Evolutionary conservation across 2,888 invertebrate species (phyloP).

Genomic region (Gryllus longicercus): DNA sequence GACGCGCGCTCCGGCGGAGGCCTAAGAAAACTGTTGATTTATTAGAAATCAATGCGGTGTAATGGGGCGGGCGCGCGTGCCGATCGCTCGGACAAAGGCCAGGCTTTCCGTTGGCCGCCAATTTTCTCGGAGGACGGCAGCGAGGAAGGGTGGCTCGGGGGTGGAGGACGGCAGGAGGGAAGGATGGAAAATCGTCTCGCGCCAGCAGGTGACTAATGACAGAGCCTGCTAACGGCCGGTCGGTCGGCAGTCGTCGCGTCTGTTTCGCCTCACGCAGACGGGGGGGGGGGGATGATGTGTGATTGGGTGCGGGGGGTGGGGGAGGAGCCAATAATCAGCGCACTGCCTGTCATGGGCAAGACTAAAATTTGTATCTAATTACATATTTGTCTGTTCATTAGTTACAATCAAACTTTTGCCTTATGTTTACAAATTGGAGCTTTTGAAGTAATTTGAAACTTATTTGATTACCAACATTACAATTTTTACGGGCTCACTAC

Average conservation of each 20-base stretch:
- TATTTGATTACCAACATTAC: too few relatives aligned
- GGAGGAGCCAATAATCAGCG: neutral
- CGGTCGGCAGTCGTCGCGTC: neutral
- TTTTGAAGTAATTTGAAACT: too few relatives aligned
- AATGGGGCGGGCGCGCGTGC: neutral
- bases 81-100: neutral
- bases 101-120: neutral
- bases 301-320: neutral
- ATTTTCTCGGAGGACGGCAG: neutral
- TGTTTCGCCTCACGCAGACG: neutral
- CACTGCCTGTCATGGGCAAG: too few relatives aligned
- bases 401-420: too few relatives aligned
- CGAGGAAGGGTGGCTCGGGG: neutral
- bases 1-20: neutral
- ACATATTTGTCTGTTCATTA: too few relatives aligned
- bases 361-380: too few relatives aligned
- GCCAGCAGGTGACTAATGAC: neutral
- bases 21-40: neutral
- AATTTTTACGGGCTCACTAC: too few relatives aligned
- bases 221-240: neutral
- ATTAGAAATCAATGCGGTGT: neutral
- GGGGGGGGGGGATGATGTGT: neutral
- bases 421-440: too few relatives aligned
- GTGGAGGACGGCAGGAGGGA: neutral
- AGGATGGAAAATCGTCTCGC: neutral